Base-by-base conservation (phyloP, 2,113 vertebrate species). In the Dolichotis patagonum region DNA sequence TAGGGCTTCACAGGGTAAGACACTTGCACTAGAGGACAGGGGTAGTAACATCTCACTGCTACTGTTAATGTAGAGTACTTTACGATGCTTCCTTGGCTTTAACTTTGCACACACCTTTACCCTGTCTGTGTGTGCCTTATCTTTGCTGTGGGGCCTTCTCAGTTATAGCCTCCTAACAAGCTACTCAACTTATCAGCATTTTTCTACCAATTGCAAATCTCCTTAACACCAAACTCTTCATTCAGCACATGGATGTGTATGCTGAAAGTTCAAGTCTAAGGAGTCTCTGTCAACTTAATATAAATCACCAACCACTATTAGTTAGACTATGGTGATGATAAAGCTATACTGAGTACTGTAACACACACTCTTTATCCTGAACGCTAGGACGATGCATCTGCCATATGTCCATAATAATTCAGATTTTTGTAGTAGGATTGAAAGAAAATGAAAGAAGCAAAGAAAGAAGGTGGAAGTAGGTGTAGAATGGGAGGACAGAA, bases 191-290 rank as follows among this genome's bases (percentile, higher is more conserved):
- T 80, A 32, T 35, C 69, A 26, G 19, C 26, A 52, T 22, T 87
- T 63, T 85, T 43, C 28, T 52, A 58, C 10, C 56, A 90, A 58
- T 38, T 43, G 54, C 1, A 8, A 90, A 90, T 63, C 32, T 22
- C 12, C 52, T 81, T 89, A 89, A 67, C 41, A 43, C 38, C 90
- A n/a, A 88, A 63, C 46, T 88, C 28, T 2, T 85, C 49, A 63
- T 41, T 92, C 52, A 82, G 84, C 54, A 84, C 93, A 52, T 43
- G 3, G 17, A 82, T 77, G 20, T 54, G 73, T 77, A 92, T 65
- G 41, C 9, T 69, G 41, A 65, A 90, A 86, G 46, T 41, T 93
- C 83, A 87, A 93, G 58, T 35, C 26, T 88, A 88, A 94, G 14
- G 38, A 38, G 19, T 2, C 43, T 52, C 43, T 43, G 13, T 60